Base-by-base conservation (phyloP, 2,888 invertebrate species). In the Drosophila lutescens region DNA sequence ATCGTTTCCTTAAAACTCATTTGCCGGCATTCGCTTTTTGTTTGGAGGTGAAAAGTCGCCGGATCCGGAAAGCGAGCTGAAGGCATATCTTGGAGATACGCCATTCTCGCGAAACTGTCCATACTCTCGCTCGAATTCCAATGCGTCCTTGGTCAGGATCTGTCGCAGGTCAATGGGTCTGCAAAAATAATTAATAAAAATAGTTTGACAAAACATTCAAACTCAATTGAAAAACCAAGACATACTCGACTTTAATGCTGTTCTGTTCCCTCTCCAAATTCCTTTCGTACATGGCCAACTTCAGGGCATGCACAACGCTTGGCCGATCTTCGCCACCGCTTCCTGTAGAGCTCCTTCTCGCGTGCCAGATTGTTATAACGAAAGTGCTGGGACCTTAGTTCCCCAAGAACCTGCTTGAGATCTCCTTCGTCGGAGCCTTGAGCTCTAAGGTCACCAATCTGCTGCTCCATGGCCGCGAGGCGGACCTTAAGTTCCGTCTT, bases 271-370 rank as follows among this genome's bases (percentile, higher is more conserved):
- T 32, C 9, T 57, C 36, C 15, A 72, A 66, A 26, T 73, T 76
- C 32, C 67, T 66, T 23, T 87, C 84, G 5, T 80, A 67, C 17
- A 86, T 60, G 10, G 79, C 62, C 53, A 88, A 1, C 17, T 95
- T 95, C 68, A 94, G 90, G 46, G 93, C 93, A 71, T 96, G 96
- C 58, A 96, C 93, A 83, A 83, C 96, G 96, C 0, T 95, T 92
- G 3, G 95, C 94, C 0, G 95, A 94, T 71, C 94, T 94, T 1
- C 94, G 94, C 95, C 96, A 96, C 87, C 96, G 95, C 79, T 95
- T 94, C 86, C 96, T 96, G 91, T 96, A 96, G 89, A 95, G 96
- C 13, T 93, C 92, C 90, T 96, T 96, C 40, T 95, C 94, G 62
- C 94, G 94, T 60, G 94, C 93, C 3, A 95, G 94, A 61, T 93